Evolutionary conservation across 2,797 vertebrate genomes (phyloP).

Genomic region (Enteromius radiatus): DNA sequence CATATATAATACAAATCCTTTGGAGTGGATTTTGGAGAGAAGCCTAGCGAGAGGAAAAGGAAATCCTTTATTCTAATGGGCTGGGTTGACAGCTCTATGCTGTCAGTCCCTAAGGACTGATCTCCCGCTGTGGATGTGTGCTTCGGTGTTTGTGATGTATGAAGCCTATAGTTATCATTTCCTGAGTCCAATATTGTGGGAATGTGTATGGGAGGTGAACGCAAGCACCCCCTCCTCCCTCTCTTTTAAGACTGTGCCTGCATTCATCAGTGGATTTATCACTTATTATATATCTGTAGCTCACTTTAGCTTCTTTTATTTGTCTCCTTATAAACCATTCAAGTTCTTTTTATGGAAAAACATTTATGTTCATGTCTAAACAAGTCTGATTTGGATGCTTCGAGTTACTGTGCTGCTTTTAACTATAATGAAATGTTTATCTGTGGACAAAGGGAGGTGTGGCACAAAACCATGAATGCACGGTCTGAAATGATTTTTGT

Average conservation of each 20-base stretch:
- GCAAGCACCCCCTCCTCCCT: slow-evolving; percentile 19
- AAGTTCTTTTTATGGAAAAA: slow-evolving; percentile 1
- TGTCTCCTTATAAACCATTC: not conserved
- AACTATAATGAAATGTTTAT: slow-evolving; percentile 3
- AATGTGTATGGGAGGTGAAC: slow-evolving; percentile 18
- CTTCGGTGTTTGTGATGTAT: slow-evolving; percentile 35
- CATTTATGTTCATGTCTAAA: not conserved
- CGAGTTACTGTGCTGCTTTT: not conserved
- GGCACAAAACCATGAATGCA: not conserved
- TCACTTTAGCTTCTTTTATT: slow-evolving; percentile 25
- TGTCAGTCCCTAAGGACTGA: slow-evolving; percentile 41
- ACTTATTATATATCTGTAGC: slow-evolving; percentile 9
- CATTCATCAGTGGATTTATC: slow-evolving; percentile 39
- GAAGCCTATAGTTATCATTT: slow-evolving; percentile 42
- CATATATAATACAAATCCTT: slow-evolving; percentile 47
- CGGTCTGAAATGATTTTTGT: not conserved
- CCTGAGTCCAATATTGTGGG: slow-evolving; percentile 37
- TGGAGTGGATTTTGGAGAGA: slow-evolving; percentile 35
- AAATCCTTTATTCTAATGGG: slow-evolving; percentile 49
- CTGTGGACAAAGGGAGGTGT: slow-evolving; percentile 21
- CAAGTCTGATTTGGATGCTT: not conserved
- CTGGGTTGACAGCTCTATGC: slow-evolving; percentile 44
- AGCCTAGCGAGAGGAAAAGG: slow-evolving; percentile 35
- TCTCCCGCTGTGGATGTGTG: slow-evolving; percentile 25
- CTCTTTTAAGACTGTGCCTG: not conserved